Percentiles rank a stretch among this genome's conserved stretches.
Evolutionary conservation across 2,888 invertebrate species (phyloP).

Genomic region (Omphaloscelis lunosa): DNA sequence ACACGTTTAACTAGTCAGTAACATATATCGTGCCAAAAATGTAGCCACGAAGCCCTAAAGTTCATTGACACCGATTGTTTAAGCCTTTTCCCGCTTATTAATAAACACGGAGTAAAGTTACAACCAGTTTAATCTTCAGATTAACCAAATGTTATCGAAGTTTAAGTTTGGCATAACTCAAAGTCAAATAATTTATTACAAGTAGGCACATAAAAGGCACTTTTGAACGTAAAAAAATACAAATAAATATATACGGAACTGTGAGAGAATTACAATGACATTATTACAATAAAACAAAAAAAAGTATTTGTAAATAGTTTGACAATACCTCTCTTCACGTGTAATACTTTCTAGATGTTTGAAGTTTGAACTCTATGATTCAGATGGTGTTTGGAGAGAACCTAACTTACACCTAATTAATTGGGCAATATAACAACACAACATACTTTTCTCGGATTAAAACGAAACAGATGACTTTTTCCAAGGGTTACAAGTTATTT

Average conservation of each 20-base stretch:
- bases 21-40: not conserved
- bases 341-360: not conserved
- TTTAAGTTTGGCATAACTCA: not conserved
- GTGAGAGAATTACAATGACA: not conserved
- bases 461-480: slow-evolving; percentile 2
- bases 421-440: not conserved
- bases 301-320: not conserved
- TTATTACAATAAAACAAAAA: not conserved
- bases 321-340: not conserved
- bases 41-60: not conserved
- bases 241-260: no score
- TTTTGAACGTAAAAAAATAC: no score
- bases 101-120: not conserved
- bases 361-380: not conserved
- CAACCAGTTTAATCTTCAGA: not conserved
- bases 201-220: no score
- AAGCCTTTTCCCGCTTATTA: not conserved
- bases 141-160: not conserved
- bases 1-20: not conserved
- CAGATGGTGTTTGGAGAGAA: not conserved
- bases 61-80: slow-evolving; percentile 21
- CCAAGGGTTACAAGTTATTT: not conserved
- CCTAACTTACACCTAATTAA: not conserved
- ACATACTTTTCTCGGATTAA: not conserved
- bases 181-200: no score